Base-by-base conservation (phyloP, 2,113 vertebrate species). In the Colius striatus region DNA sequence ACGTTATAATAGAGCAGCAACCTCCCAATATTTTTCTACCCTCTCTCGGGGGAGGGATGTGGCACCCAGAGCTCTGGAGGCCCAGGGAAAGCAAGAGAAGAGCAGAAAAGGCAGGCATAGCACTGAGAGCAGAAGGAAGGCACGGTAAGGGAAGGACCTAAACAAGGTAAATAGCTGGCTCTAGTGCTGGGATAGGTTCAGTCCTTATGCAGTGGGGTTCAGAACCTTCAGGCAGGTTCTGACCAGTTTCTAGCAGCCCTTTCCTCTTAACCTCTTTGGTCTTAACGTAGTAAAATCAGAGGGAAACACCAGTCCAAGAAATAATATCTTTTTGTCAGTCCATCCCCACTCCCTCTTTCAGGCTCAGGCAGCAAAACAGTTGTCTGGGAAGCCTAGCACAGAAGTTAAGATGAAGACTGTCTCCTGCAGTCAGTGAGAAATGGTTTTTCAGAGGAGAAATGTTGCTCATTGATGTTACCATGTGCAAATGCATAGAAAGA, bases 1-100 rank as follows among this genome's bases (percentile, higher is more conserved):
- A 91, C 89, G 54, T 87, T 87, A 67, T 41, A 84, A 96, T 4
- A 81, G 11, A 94, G 73, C 83, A 90, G 58, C 61, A 95, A 65
- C 68, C 92, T 96, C 80, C 41, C 41, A 61, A 4, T 81, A 66
- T 89, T 95, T 96, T 95, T 58, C 80, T 91, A 2, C 50, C 84
- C n/a, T 82, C 62, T 82, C 93, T 87, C 83, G 68, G 53, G 80
- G 73, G 80, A 90, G 83, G 73, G 47, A 43, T 82, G 70, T 0
- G 1, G 73, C 79, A 66, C 66, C 85, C 92, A 62, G 41, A 92
- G 70, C 58, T 94, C 84, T 0, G 1, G 76, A 89, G 86, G 70
- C 83, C 79, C 45, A 61, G 23, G 30, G 34, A 92, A 86, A 94
- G n/a, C 0, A 67, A 32, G 21, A 55, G 54, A 55, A 26, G n/a